Evolutionary conservation across 1,140 invertebrate species (phyloP), one percentile per base, ranked within the genome.

Genomic region (Panagrolaimus sp.): DNA sequence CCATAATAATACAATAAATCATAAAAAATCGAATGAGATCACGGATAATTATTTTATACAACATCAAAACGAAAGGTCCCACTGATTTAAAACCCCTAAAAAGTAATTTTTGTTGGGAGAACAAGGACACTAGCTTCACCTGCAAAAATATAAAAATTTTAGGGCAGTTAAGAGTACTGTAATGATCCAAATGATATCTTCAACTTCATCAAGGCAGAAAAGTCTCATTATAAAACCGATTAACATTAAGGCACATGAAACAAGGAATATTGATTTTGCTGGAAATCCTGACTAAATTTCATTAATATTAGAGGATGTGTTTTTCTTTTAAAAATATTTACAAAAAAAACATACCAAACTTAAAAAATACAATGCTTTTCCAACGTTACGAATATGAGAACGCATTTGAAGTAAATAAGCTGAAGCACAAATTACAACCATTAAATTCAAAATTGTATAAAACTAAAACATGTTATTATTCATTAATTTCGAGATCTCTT

Each of bases 131-230:
- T n/a, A n/a, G n/a, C n/a, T n/a, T n/a, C 82, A 92, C 91, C 91
- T 88, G 85, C 93, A 98, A 84, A 96, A 98, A 84, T 97, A 98
- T 14, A 97, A 86, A 84, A 96, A 97, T 83, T 97, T 96, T 0
- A 93, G 92, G 8, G 93, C 91, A n/a, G 93, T 96, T 3, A 91
- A 92, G 0, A 97, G 84, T 89, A 97, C 95, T 9, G 93, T 92
- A 25, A 93, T 87, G 2, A 96, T 90, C 5, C 91, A 91, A 1
- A 95, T 86, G 68, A 92, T 89, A 81, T 98, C 93, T 84, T 97
- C 93, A 11, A 88, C 87, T 82, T 91, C 89, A 61, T 90, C 89
- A 31, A 88, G 85, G 83, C 93, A 97, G 23, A 88, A 86, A 4
- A 93, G 84, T 69, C 93, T 85, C 23, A 96, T 83, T 51, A 89